phyloP scores from a whole-genome alignment of 2,797 vertebrate genomes.

The Decapterus maruadsi region DNA sequence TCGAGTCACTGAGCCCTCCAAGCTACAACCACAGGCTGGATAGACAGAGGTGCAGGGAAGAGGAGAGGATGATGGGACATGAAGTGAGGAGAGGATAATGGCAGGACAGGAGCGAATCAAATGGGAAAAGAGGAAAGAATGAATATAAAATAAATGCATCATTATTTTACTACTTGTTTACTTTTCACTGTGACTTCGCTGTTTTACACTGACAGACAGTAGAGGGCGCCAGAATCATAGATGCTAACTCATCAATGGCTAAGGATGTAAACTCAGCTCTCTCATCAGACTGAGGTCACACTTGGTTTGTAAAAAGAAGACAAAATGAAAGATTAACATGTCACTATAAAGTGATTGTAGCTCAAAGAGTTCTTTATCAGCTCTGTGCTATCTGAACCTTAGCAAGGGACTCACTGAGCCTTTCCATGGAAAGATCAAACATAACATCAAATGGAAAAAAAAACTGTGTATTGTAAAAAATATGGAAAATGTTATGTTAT shows the following conservation, averaged over 20 bases:
- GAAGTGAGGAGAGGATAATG: no score
- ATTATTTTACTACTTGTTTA: no score
- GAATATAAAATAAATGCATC: no score
- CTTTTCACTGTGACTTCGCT: not conserved
- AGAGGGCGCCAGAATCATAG: slow-evolving; percentile 59
- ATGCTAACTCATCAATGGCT: not conserved
- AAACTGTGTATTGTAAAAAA: not conserved
- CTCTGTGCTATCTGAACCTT: not conserved
- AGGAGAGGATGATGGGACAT: not conserved
- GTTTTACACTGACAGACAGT: slow-evolving; percentile 30
- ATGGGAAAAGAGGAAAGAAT: not conserved
- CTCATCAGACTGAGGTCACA: not conserved
- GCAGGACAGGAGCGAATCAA: not conserved
- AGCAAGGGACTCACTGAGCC: not conserved
- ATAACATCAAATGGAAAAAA: not conserved
- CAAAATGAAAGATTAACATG: not conserved
- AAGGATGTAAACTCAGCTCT: not conserved
- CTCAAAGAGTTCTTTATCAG: not conserved
- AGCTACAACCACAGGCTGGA: slow-evolving; percentile 91
- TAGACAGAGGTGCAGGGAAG: not conserved
- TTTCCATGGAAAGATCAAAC: not conserved
- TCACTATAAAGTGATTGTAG: not conserved
- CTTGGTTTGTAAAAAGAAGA: not conserved
- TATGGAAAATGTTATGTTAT: not conserved
- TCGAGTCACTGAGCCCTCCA: slow-evolving; percentile 88